These are phyloP conservation scores for Rhinoraja longicauda DNA, from an alignment of 2,797 vertebrate species.

Conservation along the genomic window DNA sequence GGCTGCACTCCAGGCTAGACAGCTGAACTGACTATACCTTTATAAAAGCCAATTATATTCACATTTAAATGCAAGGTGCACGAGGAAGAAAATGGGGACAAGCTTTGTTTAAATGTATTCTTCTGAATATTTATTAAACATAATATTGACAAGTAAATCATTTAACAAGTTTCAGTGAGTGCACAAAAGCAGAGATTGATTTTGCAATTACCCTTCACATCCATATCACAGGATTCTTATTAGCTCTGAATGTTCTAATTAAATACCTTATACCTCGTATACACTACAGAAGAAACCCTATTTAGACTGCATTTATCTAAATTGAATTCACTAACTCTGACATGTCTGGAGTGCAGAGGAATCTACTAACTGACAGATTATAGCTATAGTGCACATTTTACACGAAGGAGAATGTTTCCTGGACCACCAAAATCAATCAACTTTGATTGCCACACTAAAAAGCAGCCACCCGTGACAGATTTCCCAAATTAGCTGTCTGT, in stretches of 20 bases:
- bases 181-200: slow-evolving; percentile 78
- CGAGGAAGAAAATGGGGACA: slow-evolving; percentile 71
- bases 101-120: slow-evolving; percentile 77
- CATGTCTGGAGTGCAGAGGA: slow-evolving; percentile 1
- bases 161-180: slow-evolving; percentile 79
- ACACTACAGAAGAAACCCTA: slow-evolving; percentile 33
- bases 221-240: slow-evolving; percentile 32
- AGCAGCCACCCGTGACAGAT: too few species aligned
- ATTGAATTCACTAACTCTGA: slow-evolving; percentile 28
- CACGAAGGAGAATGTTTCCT: neutral
- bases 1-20: slow-evolving; percentile 71
- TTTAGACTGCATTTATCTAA: slow-evolving; percentile 10
- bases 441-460: too few species aligned
- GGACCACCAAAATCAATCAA: neutral
- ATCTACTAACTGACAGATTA: neutral
- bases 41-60: slow-evolving; percentile 75
- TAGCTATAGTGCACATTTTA: neutral
- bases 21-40: slow-evolving; percentile 74
- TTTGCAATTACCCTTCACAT: slow-evolving; percentile 65
- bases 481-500: neutral
- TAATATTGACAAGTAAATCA: slow-evolving; percentile 69
- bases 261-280: slow-evolving; percentile 35
- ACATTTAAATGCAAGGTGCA: slow-evolving; percentile 77
- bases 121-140: slow-evolving; percentile 82
- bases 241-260: slow-evolving; percentile 28